A percentile compares a stretch with the other conserved stretches of the same genome.
Conservation (phyloP, 2,113 vertebrate genomes). For the Rhinoderma darwinii region DNA sequence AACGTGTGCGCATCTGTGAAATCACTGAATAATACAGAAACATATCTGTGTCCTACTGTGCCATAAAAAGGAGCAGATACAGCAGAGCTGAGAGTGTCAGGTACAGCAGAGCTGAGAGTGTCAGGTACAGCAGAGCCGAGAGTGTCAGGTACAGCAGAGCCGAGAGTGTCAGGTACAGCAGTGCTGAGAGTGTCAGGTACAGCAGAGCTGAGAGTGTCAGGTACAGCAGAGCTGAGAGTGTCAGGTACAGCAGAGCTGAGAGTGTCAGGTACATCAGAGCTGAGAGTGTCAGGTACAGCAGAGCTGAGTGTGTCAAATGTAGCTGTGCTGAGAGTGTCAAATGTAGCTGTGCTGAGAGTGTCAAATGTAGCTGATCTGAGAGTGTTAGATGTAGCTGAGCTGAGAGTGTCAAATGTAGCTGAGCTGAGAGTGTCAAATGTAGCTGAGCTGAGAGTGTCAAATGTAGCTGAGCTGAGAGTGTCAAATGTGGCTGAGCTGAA, state of each 20-base stretch:
- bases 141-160: not conserved
- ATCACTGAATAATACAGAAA: not conserved
- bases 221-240: not conserved
- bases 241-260: not conserved
- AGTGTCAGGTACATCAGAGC: not conserved
- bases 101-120: not conserved
- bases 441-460: not conserved
- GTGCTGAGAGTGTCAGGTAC: not conserved
- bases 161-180: not conserved
- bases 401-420: not conserved
- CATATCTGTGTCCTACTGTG: not conserved
- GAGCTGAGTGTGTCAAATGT: not conserved
- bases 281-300: not conserved
- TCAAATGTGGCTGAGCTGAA: not conserved
- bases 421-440: not conserved
- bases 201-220: not conserved
- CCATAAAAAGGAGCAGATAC: not conserved
- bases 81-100: not conserved
- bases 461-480: not conserved
- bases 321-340: not conserved
- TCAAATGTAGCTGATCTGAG: not conserved
- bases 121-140: not conserved
- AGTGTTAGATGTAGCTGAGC: not conserved
- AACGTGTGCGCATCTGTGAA: not conserved
- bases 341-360: too few relatives aligned